Base-by-base conservation (phyloP, 2,888 invertebrate genomes). In the Chouioia cunea region DNA sequence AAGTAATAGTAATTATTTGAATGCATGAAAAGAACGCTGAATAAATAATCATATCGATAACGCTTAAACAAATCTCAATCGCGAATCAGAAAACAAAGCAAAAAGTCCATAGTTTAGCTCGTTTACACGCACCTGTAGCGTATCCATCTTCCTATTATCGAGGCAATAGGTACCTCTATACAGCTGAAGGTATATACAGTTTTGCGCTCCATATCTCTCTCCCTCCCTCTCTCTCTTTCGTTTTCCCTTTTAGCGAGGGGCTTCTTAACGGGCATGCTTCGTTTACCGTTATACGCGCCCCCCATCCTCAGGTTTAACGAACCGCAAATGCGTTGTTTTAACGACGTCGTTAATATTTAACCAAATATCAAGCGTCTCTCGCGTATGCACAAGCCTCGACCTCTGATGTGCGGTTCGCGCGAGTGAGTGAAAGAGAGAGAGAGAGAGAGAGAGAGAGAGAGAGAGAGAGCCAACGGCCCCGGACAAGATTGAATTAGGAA, bases 261-360 rank as follows among this genome's bases (percentile, higher is more conserved):
- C 36, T 68, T 27, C 77, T 79, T 79, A 80, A 78, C 80, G 76
- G 76, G 70, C 75, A 68, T 76, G 77, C 77, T 78, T 80, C 80
- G 79, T 80, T 78, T 79, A 78, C 78, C 82, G 68, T 65, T 68
- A 68, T 50, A 65, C 72, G 52, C 68, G 62, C 47, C 18, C 23
- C 57, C 72, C 64, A 65, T n/a, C 82, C 79, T 77, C 75, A 75
- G 78, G 77, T 80, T 81, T 83, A 85, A 85, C 82, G 83, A 83
- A 85, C 85, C 84, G 82, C 85, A 85, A 85, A 85, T 83, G 84
- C 82, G 83, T 83, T 84, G 83, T 82, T 85, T 84, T 84, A 85
- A 85, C 84, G 84, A 84, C 82, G 81, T 82, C 83, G 81, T 85
- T 85, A 85, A 85, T 85, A 85, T 84, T 85, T 83, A 84, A 85